Base-by-base conservation (phyloP, 2,113 vertebrate species). In the Sterrhoptilus dennistouni region DNA sequence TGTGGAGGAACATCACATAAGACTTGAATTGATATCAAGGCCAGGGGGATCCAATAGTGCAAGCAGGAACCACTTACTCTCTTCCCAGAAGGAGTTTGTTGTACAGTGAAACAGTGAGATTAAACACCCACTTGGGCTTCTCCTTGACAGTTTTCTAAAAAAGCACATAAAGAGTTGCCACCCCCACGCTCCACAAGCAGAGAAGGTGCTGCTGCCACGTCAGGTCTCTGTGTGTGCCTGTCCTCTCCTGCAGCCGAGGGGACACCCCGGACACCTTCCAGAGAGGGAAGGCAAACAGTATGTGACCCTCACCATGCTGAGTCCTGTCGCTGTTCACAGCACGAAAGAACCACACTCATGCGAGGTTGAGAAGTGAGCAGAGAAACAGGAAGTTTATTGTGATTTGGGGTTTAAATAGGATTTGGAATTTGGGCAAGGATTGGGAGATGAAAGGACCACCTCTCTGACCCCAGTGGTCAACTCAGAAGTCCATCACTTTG, bases 1-100 rank as follows among this genome's bases (percentile, higher is more conserved):
- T 75, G 10, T 29, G 16, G 44, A 90, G 56, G 56, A 92, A 22
- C 18, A 75, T 25, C 49, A 38, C 3, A 1, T 44, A 12, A 54
- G 47, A 11, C 8, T 49, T 59, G 56, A 64, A 59, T 9, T 84
- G 65, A 27, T 89, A 38, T 49, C 38, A 79, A 69, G 49, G n/a
- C 40, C 40, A 50, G 52, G 40, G 27, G 36, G 9, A 76, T 49
- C 28, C 54, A 42, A 18, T 1, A n/a, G 15, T 2, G 14, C 44
- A 50, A 74, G 36, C 2, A 3, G 6, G 3, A 76, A 28, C 4
- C 35, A 68, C 72, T 92, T 95, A 97, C 71, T 93, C 96, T 14
- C 98, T 98, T 92, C 80, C 97, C n/a, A 98, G 75, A 40, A 99
- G 96, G 59, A 99, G 75, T 77, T 97, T 98, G 93, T 97, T 98